Percentiles rank a stretch among this genome's conserved stretches.
Conservation (phyloP, 2,797 vertebrate species). For the Hoplostethus mediterraneus region DNA sequence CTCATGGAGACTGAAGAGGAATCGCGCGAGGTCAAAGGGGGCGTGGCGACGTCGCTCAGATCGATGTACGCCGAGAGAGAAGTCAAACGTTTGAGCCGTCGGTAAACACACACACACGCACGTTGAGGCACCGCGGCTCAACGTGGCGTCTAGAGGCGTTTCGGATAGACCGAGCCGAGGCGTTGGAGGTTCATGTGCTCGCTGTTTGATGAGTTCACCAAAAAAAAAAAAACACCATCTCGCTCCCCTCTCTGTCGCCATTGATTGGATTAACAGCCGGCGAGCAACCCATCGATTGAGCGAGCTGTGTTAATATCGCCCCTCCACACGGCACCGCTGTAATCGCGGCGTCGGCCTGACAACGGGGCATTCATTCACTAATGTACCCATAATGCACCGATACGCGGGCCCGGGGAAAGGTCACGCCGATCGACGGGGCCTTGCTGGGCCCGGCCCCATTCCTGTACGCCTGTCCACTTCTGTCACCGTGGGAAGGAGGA, state of each 20-base stretch:
- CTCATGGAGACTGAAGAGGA: conserved; percentile 4
- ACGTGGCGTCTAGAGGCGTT: conserved; percentile 7
- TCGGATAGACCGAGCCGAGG: background rate
- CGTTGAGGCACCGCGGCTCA: background rate
- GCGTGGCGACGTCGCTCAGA: background rate
- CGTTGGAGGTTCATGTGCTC: conserved; percentile 5
- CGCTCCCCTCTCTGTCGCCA: conserved; percentile 10
- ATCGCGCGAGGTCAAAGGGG: conserved; percentile 32
- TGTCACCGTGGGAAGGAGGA: conserved; percentile 36
- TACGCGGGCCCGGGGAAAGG: conserved; percentile 14
- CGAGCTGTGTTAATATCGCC: conserved; percentile 48
- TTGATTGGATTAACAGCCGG: conserved; percentile 63
- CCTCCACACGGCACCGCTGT: conserved; percentile 36
- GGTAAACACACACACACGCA: conserved; percentile 65
- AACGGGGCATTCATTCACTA: conserved; percentile 55
- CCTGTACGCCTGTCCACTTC: conserved; percentile 21
- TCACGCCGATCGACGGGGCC: conserved; percentile 31
- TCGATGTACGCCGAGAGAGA: conserved; percentile 11
- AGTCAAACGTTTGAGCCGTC: conserved; percentile 37
- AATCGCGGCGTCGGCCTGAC: conserved; percentile 32
- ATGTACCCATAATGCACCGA: conserved; percentile 65
- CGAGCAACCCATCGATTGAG: conserved; percentile 45
- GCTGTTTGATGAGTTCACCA: conserved; percentile 39
- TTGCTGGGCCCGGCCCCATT: background rate
- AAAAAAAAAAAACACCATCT: background rate